Base-by-base conservation (phyloP, 2,888 invertebrate genomes). In the Melanostoma mellinum region DNA sequence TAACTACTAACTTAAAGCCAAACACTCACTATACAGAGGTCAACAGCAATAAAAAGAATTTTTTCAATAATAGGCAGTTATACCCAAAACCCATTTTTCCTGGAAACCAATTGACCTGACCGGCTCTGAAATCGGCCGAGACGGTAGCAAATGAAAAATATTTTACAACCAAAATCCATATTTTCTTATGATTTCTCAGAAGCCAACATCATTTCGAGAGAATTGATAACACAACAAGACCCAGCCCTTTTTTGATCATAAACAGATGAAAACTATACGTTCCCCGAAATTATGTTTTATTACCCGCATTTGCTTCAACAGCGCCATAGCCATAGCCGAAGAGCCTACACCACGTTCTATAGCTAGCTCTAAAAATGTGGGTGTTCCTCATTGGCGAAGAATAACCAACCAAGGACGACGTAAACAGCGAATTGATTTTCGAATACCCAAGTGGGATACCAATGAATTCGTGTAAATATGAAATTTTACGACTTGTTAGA, bases 401-500 rank as follows among this genome's bases (percentile, higher is more conserved):
- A 10, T 35, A 35, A 42, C 38, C 73, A 46, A 42, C 44, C 67
- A 44, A 30, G 6, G 9, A 38, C 46, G 36, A 61, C 68, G 56
- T 40, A 55, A 60, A 60, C 60, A 68, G 44, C 44, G 84, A 84
- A 79, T 84, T 84, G 74, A 84, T 74, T 84, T 67, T 71, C 55
- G 65, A 78, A 79, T 78, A 74, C 73, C 78, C 77, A 68, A 50
- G 53, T 50, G 68, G 63, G 61, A 68, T 69, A 50, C 52, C 77
- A 52, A 52, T 50, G 79, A 78, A 78, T 78, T 74, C 74, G 84
- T 79, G 84, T 84, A 84, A 84, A 84, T 84, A 84, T 84, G 84
- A 84, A 84, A 84, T 84, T 84, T 84, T 84, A 84, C 84, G 84
- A 84, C 84, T 84, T 84, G 84, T 84, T 84, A 79, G 78, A 84